A percentile compares a stretch with the other conserved stretches of the same genome.
Evolutionary conservation across 1,140 invertebrate genomes (phyloP).

Genomic region (Varroa destructor): DNA sequence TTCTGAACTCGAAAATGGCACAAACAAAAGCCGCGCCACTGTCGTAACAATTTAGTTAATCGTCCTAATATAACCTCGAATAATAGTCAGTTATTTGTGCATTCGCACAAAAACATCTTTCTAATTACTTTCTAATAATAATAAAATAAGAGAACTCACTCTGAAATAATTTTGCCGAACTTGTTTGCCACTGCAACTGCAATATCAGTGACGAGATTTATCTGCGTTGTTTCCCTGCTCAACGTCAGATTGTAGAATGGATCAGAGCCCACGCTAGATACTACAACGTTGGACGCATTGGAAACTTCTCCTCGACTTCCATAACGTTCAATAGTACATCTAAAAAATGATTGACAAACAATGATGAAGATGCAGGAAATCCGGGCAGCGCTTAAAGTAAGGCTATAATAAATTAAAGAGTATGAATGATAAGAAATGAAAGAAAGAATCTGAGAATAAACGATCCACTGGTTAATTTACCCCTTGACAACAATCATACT

Average conservation of each 20-base stretch:
- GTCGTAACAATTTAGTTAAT: too few relatives aligned
- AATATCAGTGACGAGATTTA: conserved; percentile 15
- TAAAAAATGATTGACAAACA: background rate
- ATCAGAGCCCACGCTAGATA: conserved; percentile 23
- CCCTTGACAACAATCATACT: background rate
- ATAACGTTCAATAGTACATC: conserved; percentile 11
- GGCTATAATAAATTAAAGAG: too few relatives aligned
- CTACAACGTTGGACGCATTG: background rate
- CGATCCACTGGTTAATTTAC: background rate
- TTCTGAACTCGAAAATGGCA: background rate
- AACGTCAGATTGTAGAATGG: conserved; percentile 22
- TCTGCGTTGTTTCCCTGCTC: background rate
- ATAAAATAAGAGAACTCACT: background rate
- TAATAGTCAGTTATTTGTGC: too few relatives aligned
- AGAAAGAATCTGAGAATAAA: background rate
- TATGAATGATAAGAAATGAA: too few relatives aligned
- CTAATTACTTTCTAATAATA: background rate
- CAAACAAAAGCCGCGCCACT: background rate
- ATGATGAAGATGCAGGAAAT: background rate
- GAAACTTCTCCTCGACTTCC: background rate
- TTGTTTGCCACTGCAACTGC: conserved; percentile 16
- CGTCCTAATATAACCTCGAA: too few relatives aligned
- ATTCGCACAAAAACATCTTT: too few relatives aligned
- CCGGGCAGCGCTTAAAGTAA: background rate
- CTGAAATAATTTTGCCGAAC: conserved; percentile 8